Base-by-base conservation (phyloP, 2,113 vertebrate genomes). In the Spheniscus mendiculus region DNA sequence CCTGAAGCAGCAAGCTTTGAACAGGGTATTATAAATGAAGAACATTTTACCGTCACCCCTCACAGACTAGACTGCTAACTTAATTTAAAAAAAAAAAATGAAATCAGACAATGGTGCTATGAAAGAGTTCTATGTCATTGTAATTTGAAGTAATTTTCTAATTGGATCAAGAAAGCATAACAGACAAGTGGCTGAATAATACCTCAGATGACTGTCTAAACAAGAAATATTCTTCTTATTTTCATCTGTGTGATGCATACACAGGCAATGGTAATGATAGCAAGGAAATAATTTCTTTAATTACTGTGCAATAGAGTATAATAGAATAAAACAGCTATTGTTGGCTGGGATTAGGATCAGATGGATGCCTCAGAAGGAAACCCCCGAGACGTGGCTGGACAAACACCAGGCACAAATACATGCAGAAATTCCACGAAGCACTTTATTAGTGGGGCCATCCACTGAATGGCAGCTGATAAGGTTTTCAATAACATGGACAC, bases 331-430 rank as follows among this genome's bases (percentile, higher is more conserved):
- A 79, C 49, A 26, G 44, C 93, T 80, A 42, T 96, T 97, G 90
- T 98, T 94, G 89, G 21, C 67, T 85, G 89, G 95, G 87, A 97
- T 97, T 97, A 97, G 87, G 27, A 61, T 95, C 93, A 96, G 91
- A 89, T 87, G 56, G 91, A 91, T 95, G 91, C 96, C 89, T 97
- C 29, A 16, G 94, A 96, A 97, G 92, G 94, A 89, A 72, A 96
- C 40, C 91, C 38, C 45, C 26, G 25, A 93, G 96, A 96, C 90
- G 93, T 67, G 90, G 94, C 96, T 97, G 95, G 96, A 96, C 94
- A 97, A 98, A 98, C 96, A 98, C 73, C 74, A 91, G 94, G 50
- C 94, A 96, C 95, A 98, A 97, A 98, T 89, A 93, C 91, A 90
- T 25, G 81, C 87, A 94, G 85, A 96, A 96, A 97, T 94, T 89